Base-by-base conservation (phyloP, 2,888 invertebrate genomes). In the Dynastes grantii region DNA sequence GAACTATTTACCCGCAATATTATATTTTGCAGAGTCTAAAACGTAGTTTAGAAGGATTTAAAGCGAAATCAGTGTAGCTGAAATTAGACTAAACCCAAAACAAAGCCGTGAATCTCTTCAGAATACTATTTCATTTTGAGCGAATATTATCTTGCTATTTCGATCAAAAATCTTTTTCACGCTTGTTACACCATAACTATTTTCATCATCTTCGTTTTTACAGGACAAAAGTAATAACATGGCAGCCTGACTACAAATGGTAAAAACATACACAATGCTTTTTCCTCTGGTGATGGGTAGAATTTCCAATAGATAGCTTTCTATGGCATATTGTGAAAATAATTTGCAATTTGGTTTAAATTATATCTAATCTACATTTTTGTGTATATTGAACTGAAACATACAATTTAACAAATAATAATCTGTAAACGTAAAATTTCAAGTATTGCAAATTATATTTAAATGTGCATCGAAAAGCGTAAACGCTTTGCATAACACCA, bases 221-320 rank as follows among this genome's bases (percentile, higher is more conserved):
- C 95, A 95, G 95, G 94, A 95, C 95, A 91, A 95, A 95, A 92
- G 93, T 94, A 90, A 94, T 95, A 92, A 94, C 94, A 90, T 93
- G 94, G 92, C 94, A 94, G 92, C 93, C 92, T 92, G 94, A 95
- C 91, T 93, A 94, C 87, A 93, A 94, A 94, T 95, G 95, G 95
- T 95, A 95, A 95, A 87, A 83, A 65, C 32, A 77, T 55, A 75
- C 76, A 61, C 76, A 76, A 77, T 73, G 70, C 76, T 76, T 76
- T 77, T 71, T 64, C 53, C 55, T 55, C 40, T 63, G 70, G 77
- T 70, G 70, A 63, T 77, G 77, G 77, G 71, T 77, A 77, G 71
- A 67, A 67, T 22, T 64, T 27, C 49, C 32, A 67, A 67, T 67
- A 67, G 67, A 67, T 22, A 27, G 71, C 77, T 77, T 77, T 16